Percentiles rank a stretch among this genome's conserved stretches.
Conservation (phyloP, 2,888 invertebrate species). For the Leucania comma region DNA sequence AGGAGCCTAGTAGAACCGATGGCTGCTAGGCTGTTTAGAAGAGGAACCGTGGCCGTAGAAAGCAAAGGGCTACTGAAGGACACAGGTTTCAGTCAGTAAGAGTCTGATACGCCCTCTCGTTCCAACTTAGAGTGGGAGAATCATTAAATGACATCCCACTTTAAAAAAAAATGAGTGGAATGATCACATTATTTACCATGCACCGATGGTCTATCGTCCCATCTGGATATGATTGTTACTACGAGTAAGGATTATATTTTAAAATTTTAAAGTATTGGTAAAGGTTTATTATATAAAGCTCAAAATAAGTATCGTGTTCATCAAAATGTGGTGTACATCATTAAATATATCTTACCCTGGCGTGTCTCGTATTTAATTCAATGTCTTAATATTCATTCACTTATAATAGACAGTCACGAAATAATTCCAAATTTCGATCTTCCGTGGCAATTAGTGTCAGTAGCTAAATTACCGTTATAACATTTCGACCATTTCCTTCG, state of each 20-base stretch:
- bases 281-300: background rate
- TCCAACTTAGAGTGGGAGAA: too few species aligned
- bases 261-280: too few species aligned
- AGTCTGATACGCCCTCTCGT: too few species aligned
- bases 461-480: constrained; percentile 55
- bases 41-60: too few species aligned
- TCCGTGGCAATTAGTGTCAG: constrained; percentile 59
- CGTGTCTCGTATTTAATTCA: constrained; percentile 22
- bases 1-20: too few species aligned
- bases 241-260: background rate
- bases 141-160: too few species aligned
- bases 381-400: constrained; percentile 32
- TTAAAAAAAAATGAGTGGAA: too few species aligned
- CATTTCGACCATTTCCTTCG: constrained; percentile 34
- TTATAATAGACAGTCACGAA: constrained; percentile 45
- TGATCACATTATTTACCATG: too few species aligned
- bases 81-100: too few species aligned
- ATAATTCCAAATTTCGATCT: constrained; percentile 51
- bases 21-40: too few species aligned
- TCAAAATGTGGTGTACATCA: background rate
- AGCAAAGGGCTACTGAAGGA: too few species aligned
- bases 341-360: background rate
- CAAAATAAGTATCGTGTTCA: background rate
- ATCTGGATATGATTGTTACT: background rate
- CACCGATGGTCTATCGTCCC: too few species aligned